A percentile compares a stretch with the other conserved stretches of the same genome.
phyloP scores from a whole-genome alignment of 2,888 invertebrate genomes.

The Elmis aenea region DNA sequence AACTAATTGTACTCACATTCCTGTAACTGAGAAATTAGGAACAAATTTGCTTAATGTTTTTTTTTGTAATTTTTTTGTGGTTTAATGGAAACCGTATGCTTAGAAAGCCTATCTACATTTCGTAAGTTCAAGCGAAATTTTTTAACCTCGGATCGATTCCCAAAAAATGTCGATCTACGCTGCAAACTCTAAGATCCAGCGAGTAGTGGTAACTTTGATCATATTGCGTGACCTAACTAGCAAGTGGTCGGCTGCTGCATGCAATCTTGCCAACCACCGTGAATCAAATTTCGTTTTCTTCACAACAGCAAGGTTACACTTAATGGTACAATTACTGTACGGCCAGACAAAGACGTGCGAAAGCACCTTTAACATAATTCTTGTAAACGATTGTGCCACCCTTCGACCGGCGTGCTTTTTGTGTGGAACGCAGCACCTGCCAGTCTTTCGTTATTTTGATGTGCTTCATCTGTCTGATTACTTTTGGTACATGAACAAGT shows the following conservation, averaged over 20 bases:
- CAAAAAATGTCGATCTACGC: constrained; percentile 5
- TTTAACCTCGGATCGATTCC: too few relatives aligned
- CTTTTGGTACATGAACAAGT: constrained; percentile 7
- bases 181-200: constrained; percentile 9
- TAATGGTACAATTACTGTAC: not conserved
- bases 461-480: constrained; percentile 6
- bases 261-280: constrained; percentile 16
- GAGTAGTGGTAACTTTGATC: constrained; percentile 15
- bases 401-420: constrained; percentile 7
- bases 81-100: too few relatives aligned
- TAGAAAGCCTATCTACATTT: too few relatives aligned
- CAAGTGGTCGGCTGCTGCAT: constrained; percentile 16
- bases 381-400: constrained; percentile 3
- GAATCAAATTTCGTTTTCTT: constrained; percentile 11
- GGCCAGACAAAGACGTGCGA: not conserved
- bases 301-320: not conserved
- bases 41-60: too few relatives aligned
- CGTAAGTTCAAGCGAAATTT: too few relatives aligned
- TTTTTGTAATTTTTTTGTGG: too few relatives aligned
- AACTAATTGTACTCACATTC: too few relatives aligned
- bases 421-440: constrained; percentile 7
- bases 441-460: constrained; percentile 6
- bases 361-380: too few relatives aligned
- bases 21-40: too few relatives aligned
- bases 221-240: constrained; percentile 16